A percentile compares a stretch with the other conserved stretches of the same genome.
These are phyloP conservation scores for Protobothrops mucrosquamatus DNA, from an alignment of 2,113 vertebrate genomes.

Conservation along the genomic window DNA sequence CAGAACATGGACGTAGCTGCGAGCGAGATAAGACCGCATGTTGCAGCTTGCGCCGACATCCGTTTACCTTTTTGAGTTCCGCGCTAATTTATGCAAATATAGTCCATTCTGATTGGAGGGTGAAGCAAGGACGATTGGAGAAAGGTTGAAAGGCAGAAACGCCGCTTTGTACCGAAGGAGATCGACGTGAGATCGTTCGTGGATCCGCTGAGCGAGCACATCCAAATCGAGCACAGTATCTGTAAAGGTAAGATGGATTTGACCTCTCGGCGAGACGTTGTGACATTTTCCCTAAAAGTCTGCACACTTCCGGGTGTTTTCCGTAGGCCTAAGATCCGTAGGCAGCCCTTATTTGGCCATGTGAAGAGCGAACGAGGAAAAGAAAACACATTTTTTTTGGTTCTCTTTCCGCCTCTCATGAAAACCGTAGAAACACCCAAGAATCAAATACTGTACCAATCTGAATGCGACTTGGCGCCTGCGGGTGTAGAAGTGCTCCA, in stretches of 20 bases:
- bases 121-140: neutral
- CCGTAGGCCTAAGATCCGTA: neutral
- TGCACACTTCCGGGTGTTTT: neutral
- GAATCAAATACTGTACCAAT: no score
- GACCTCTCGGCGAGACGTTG: neutral
- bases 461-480: neutral
- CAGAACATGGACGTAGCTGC: neutral
- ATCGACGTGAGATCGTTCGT: neutral
- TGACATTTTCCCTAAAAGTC: neutral
- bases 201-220: neutral
- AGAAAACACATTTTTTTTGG: conserved; percentile 35
- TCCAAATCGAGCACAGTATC: no score
- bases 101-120: neutral
- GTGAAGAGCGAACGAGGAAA: neutral
- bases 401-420: neutral
- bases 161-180: neutral
- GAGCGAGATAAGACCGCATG: neutral
- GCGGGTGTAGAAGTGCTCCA: no score
- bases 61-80: neutral
- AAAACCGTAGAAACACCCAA: neutral
- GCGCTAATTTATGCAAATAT: neutral
- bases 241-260: neutral
- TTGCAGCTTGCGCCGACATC: neutral
- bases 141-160: neutral
- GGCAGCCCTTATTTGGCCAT: neutral